Percentiles rank a stretch among this genome's conserved stretches.
These are phyloP conservation scores for Drosophila lacteicornis DNA, from an alignment of 1,140 invertebrate genomes.

Conservation along the genomic window DNA sequence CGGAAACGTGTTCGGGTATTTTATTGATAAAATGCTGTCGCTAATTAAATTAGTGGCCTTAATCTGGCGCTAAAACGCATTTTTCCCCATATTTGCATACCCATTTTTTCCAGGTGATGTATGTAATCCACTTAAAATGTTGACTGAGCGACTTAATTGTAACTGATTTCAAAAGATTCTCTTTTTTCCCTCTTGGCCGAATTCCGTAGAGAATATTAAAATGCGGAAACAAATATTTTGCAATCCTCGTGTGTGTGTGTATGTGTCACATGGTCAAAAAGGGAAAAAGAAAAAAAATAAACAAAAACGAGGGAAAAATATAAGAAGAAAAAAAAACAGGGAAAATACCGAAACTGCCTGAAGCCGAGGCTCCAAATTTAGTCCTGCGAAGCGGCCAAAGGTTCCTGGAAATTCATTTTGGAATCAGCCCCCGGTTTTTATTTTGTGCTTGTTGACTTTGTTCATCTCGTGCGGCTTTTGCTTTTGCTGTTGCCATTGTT, in stretches of 20 bases:
- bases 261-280: conserved; percentile 8
- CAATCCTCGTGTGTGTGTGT: background rate
- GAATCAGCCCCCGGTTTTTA: conserved; percentile 5
- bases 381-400: conserved; percentile 26
- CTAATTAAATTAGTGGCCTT: no score
- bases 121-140: no score
- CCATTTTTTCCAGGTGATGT: no score
- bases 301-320: background rate
- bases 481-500: conserved; percentile 38
- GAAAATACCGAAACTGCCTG: conserved; percentile 15
- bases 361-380: conserved; percentile 10
- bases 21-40: no score
- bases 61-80: no score
- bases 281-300: background rate
- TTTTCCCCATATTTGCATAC: no score
- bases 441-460: conserved; percentile 28
- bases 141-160: no score
- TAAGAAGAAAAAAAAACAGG: background rate
- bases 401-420: conserved; percentile 50
- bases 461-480: conserved; percentile 2
- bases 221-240: conserved; percentile 41
- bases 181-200: background rate
- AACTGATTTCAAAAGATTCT: background rate
- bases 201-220: conserved; percentile 10
- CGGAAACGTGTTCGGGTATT: no score